Evolutionary conservation across 2,797 vertebrate species (phyloP).

Genomic region (Heliangelus exortis): DNA sequence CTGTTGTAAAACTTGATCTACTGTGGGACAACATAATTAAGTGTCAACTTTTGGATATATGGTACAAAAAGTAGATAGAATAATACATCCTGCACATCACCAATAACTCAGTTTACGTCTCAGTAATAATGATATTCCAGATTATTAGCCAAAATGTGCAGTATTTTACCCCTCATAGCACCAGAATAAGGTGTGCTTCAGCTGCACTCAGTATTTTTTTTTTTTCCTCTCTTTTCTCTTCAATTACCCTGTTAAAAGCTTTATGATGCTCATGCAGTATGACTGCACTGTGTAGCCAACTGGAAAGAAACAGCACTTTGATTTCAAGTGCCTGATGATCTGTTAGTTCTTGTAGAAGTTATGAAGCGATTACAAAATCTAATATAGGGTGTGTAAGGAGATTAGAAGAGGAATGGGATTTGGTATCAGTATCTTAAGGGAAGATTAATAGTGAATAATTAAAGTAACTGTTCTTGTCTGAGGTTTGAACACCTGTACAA

Average conservation of each 20-base stretch:
- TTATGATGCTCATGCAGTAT: background rate
- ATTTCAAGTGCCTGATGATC: background rate
- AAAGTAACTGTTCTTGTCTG: background rate
- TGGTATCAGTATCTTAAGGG: background rate
- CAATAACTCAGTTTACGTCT: slow-evolving; percentile 75
- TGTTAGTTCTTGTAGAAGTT: slow-evolving; percentile 33
- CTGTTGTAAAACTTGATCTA: slow-evolving; percentile 81
- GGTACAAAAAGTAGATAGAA: slow-evolving; percentile 48
- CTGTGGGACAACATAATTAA: slow-evolving; percentile 79
- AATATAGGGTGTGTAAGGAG: background rate
- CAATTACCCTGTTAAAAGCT: slow-evolving; percentile 21
- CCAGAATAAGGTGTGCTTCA: background rate
- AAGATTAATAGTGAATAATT: background rate
- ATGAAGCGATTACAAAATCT: background rate
- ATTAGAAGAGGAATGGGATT: background rate
- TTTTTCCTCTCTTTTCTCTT: background rate
- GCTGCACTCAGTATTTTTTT: background rate
- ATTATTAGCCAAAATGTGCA: slow-evolving; percentile 66
- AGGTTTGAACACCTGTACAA: background rate
- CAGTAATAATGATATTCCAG: slow-evolving; percentile 72
- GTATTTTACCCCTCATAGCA: slow-evolving; percentile 51
- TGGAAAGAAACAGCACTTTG: slow-evolving; percentile 52
- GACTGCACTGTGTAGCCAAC: slow-evolving; percentile 5
- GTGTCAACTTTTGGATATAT: slow-evolving; percentile 76
- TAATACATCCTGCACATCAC: slow-evolving; percentile 70